Evolutionary conservation across 1,140 invertebrate species (phyloP), one percentile per base, ranked within the genome.

Genomic region (Drosophila arawakana): DNA sequence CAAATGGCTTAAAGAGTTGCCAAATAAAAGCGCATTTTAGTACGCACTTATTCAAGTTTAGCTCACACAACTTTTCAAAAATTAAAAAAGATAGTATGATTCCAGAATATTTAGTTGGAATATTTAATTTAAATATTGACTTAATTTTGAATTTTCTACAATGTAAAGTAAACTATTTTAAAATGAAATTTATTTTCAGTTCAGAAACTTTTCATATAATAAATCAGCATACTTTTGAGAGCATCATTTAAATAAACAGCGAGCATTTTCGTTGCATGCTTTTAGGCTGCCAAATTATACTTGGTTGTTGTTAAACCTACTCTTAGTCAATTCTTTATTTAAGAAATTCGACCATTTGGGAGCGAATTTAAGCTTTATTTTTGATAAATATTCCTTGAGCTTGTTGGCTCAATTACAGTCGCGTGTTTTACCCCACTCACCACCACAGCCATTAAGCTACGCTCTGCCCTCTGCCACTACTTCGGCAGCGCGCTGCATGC

Each of bases 351-450:
- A 30, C 25, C 3, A 30, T 30, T 30, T 30, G 2, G 3, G 0
- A 4, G 4, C 25, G 25, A 4, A 30, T 30, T 30, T 6, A 30
- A 30, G 25, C 2, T 5, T 5, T 30, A 30, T 30, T 30, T 30
- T 30, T 30, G 25, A 30, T 30, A 6, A 30, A 30, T 4, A 43
- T 43, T 43, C 67, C 61, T 69, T 61, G 61, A 69, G 35, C 37
- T 47, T 3, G n/a, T 13, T 21, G 47, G 30, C 59, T 39, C 44
- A 46, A 43, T 34, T 43, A 37, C 68, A 65, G 18, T n/a, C 35
- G 7, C 9, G 37, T 8, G 13, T 44, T 11, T 10, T 10, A 4
- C 37, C 25, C 25, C 25, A 25, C 25, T 30, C 25, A 2, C 18
- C 18, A 21, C 18, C 25, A 25, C 25, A 25, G 2, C 25, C 25